These are phyloP conservation scores for Acropora yongei DNA, from an alignment of 64 coral and sea anemone species.

Conservation along the genomic window DNA sequence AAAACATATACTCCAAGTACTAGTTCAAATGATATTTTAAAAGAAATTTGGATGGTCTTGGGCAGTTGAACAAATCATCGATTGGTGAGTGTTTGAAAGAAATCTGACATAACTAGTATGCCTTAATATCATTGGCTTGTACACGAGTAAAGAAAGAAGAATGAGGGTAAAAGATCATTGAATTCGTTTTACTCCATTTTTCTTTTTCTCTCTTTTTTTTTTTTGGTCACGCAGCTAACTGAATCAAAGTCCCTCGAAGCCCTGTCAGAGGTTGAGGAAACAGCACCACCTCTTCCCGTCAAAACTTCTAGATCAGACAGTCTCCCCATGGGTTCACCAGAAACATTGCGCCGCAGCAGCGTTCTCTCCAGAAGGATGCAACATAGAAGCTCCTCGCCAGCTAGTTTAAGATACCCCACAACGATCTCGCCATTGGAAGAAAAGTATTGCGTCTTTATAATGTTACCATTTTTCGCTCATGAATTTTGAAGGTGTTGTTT, in stretches of 20 bases:
- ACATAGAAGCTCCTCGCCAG: conserved; percentile 34
- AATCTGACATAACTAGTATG: too few species aligned
- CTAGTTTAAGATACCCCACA: background rate
- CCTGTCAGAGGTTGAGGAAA: conserved; percentile 71
- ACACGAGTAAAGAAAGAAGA: too few species aligned
- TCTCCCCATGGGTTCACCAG: background rate
- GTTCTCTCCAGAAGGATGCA: background rate
- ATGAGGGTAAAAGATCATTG: too few species aligned
- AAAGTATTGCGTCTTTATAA: conserved; percentile 11
- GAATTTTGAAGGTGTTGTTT: too few species aligned
- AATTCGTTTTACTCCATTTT: too few species aligned
- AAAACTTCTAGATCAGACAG: conserved; percentile 34
- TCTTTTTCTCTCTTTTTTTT: too few species aligned
- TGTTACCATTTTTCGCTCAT: too few species aligned
- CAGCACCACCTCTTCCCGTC: conserved; percentile 54
- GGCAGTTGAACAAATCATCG: too few species aligned
- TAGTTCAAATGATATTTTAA: background rate
- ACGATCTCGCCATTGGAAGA: background rate
- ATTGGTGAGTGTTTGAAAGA: too few species aligned
- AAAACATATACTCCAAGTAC: background rate
- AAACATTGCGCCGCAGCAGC: background rate
- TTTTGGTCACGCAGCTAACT: background rate
- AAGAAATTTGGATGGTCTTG: background rate
- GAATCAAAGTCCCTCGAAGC: conserved; percentile 67
- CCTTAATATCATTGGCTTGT: too few species aligned